Conservation (phyloP, 2,797 vertebrate genomes). For the Setipinna tenuifilis region DNA sequence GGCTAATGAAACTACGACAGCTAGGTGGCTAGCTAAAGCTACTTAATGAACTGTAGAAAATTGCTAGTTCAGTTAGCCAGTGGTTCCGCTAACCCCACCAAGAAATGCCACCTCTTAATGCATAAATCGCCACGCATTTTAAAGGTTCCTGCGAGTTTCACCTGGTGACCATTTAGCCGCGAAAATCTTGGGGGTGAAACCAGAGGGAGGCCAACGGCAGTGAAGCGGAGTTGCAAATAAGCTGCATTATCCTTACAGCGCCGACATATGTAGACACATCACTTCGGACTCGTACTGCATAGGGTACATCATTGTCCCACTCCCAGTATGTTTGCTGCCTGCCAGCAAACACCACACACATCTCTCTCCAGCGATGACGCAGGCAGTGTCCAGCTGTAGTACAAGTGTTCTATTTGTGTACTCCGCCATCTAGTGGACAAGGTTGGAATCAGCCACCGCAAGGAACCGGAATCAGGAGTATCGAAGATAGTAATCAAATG, state of each 20-base stretch:
- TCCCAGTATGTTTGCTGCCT: slow-evolving; percentile 12
- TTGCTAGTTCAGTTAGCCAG: slow-evolving; percentile 10
- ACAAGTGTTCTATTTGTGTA: background rate
- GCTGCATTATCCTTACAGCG: background rate
- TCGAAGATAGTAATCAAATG: background rate
- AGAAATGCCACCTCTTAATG: background rate
- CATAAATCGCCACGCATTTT: background rate
- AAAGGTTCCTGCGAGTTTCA: background rate
- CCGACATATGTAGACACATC: background rate
- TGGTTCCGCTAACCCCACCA: background rate
- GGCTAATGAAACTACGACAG: background rate
- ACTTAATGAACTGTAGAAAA: slow-evolving; percentile 2
- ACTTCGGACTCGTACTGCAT: background rate
- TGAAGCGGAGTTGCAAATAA: background rate
- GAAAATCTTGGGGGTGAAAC: background rate
- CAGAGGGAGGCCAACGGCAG: background rate
- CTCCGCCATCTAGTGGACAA: slow-evolving; percentile 10
- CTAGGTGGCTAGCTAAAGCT: background rate
- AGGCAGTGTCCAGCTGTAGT: slow-evolving; percentile 32
- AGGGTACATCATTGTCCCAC: background rate
- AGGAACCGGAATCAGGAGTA: background rate
- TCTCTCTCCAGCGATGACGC: slow-evolving; percentile 39
- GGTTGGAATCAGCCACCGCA: background rate
- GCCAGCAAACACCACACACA: background rate
- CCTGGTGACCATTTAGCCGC: background rate